Conservation (phyloP, 2,113 vertebrate species). For the Cichladusa arquata region DNA sequence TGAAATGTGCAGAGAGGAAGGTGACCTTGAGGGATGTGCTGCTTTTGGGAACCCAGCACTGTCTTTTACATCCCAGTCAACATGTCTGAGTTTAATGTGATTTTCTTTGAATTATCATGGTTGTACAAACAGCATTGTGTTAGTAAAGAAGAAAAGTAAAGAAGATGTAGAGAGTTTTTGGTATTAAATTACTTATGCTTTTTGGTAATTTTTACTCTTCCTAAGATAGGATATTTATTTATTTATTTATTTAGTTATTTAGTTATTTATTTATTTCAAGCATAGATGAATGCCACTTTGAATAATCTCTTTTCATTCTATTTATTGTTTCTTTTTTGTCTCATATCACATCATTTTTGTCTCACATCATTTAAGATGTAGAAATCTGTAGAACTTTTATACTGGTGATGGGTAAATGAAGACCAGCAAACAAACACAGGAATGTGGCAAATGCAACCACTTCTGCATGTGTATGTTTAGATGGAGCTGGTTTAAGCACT, state of each 20-base stretch:
- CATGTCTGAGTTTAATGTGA: rapidly evolving
- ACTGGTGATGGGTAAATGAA: conserved; percentile 30
- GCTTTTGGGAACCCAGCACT: neutral
- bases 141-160: neutral
- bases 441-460: neutral
- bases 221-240: neutral
- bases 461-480: conserved; percentile 11
- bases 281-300: rapidly evolving
- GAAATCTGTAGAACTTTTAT: neutral
- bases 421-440: neutral
- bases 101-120: neutral
- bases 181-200: neutral
- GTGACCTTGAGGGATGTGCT: neutral
- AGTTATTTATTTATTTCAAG: neutral
- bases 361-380: neutral
- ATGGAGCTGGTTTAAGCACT: neutral
- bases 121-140: rapidly evolving
- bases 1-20: neutral
- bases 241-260: neutral
- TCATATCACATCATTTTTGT: neutral
- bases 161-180: neutral
- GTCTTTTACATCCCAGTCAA: neutral
- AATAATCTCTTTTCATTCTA: neutral
- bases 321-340: neutral
- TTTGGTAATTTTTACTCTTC: neutral